These are phyloP conservation scores for Eilema griseolum DNA, from an alignment of 2,888 invertebrate genomes.

Conservation along the genomic window DNA sequence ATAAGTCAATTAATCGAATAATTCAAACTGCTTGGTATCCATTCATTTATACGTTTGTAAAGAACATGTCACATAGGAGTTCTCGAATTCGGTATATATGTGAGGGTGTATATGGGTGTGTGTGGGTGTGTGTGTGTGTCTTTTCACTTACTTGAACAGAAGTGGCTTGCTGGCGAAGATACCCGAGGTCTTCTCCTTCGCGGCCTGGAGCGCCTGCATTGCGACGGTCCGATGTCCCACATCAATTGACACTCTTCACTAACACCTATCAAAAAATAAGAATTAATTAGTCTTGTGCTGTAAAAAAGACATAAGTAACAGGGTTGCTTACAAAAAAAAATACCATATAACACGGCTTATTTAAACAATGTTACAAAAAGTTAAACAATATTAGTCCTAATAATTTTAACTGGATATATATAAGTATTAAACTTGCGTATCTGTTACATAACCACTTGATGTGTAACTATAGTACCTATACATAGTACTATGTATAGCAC, in stretches of 20 bases:
- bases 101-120: neutral
- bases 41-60: neutral
- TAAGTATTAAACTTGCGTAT: neutral
- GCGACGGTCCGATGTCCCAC: constrained; percentile 69
- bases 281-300: neutral
- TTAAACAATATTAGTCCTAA: neutral
- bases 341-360: neutral
- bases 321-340: neutral
- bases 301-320: neutral
- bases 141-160: constrained; percentile 78
- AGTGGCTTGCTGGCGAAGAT: constrained; percentile 82
- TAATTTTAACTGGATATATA: neutral
- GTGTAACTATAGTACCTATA: constrained; percentile 18
- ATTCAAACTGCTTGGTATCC: too few relatives aligned
- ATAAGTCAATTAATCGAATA: too few relatives aligned
- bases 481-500: constrained; percentile 35
- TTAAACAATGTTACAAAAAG: neutral
- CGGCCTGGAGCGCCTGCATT: constrained; percentile 84
- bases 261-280: constrained; percentile 61
- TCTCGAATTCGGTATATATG: neutral
- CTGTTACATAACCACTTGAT: constrained; percentile 17
- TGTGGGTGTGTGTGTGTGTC: neutral
- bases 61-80: neutral
- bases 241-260: constrained; percentile 72
- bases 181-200: constrained; percentile 84